Evolutionary conservation across 2,113 vertebrate genomes (phyloP).

Genomic region (Falcunculus frontatus): DNA sequence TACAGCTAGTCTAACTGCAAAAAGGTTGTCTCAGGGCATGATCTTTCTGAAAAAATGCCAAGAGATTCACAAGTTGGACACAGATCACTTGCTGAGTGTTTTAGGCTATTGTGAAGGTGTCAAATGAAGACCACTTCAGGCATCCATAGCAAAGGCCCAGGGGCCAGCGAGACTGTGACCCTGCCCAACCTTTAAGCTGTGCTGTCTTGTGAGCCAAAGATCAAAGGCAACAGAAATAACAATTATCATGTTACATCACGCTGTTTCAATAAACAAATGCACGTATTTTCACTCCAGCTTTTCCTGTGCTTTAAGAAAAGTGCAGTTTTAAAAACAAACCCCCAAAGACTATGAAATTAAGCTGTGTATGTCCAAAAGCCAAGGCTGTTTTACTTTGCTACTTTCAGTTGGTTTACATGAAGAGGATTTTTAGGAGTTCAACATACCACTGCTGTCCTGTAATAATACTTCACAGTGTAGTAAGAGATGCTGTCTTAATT

Average conservation of each 20-base stretch:
- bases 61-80: neutral
- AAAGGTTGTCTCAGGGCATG: neutral
- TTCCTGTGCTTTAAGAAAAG: neutral
- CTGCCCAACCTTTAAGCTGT: neutral
- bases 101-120: neutral
- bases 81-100: neutral
- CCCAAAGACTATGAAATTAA: neutral
- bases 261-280: neutral
- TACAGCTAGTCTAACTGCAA: neutral
- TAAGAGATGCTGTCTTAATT: neutral
- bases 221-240: neutral
- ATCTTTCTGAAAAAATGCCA: neutral
- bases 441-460: neutral
- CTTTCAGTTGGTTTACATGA: neutral
- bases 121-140: neutral
- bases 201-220: neutral
- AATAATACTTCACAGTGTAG: neutral
- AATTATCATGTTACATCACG: neutral
- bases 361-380: neutral
- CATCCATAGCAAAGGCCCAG: neutral
- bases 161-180: neutral
- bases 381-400: neutral
- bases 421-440: neutral
- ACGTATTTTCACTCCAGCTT: neutral
- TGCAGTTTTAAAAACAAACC: neutral